Evolutionary conservation across 2,888 invertebrate genomes (phyloP), one percentile per base, ranked within the genome.

Genomic region (Vesta saturnalis): DNA sequence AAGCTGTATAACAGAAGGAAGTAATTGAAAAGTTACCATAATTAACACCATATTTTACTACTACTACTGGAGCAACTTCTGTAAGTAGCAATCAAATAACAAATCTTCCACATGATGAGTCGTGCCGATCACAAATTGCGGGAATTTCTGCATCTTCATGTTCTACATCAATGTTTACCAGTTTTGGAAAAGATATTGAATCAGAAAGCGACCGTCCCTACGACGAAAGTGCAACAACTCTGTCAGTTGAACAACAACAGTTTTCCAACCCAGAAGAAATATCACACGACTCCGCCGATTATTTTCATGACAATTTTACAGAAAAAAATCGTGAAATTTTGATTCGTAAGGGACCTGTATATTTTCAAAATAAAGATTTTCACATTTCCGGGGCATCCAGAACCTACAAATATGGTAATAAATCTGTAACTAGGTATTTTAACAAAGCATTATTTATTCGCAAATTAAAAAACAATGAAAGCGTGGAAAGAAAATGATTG

Each of bases 291-390:
- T 69, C 69, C 47, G 65, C 60, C 63, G 56, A 55, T 39, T 66
- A 69, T 52, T 71, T 61, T 66, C 63, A 73, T 69, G 64, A 61
- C 67, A 60, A 57, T 58, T 67, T 72, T 54, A 65, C 67, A 47
- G 72, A 73, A 70, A 66, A 72, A 72, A 57, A 68, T 21, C 67
- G 65, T 14, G 63, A n/a, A n/a, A n/a, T n/a, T n/a, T n/a, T n/a
- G n/a, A n/a, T n/a, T n/a, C n/a, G n/a, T n/a, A n/a, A n/a, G n/a
- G n/a, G n/a, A n/a, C n/a, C n/a, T n/a, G n/a, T n/a, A n/a, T n/a
- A n/a, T n/a, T n/a, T n/a, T n/a, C 69, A 69, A 71, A 72, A 71
- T 67, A 71, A 67, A 70, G 30, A 72, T 68, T 60, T 60, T 65
- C 71, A 73, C 65, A 72, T 72, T 64, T 70, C 60, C 56, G 69